A percentile compares a stretch with the other conserved stretches of the same genome.
These are phyloP conservation scores for Megalonaias nervosa DNA, from an alignment of 1,140 invertebrate species.

Conservation along the genomic window DNA sequence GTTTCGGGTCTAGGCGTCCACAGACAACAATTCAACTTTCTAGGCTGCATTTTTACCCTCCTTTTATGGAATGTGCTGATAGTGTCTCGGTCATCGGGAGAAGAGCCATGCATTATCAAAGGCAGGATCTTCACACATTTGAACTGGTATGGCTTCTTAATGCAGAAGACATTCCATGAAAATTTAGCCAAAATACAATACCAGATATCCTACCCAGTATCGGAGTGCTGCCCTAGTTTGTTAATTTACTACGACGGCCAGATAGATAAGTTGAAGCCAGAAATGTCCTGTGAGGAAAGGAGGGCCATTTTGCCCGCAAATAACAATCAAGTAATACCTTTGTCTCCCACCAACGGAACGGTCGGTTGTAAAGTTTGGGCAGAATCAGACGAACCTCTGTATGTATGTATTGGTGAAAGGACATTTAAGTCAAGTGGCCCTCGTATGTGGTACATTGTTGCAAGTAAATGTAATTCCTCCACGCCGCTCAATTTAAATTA, in stretches of 20 bases:
- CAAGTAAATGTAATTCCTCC: conserved; percentile 51
- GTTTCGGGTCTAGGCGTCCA: no score
- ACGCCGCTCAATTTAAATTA: conserved; percentile 57
- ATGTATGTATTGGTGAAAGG: conserved; percentile 62
- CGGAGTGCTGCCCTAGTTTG: conserved; percentile 60
- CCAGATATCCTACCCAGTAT: conserved; percentile 61
- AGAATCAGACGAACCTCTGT: conserved; percentile 46
- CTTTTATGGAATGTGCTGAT: no score
- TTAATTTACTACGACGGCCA: conserved; percentile 67
- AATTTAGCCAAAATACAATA: conserved; percentile 62
- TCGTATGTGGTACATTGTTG: conserved; percentile 63
- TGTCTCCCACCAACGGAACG: conserved; percentile 50
- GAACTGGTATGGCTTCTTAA: conserved; percentile 62
- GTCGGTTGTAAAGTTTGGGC: conserved; percentile 56
- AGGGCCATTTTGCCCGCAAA: conserved; percentile 48
- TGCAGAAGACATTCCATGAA: conserved; percentile 61
- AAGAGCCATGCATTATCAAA: conserved; percentile 40
- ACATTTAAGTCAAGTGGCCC: conserved; percentile 59
- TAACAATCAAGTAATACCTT: conserved; percentile 64
- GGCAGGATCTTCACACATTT: conserved; percentile 46
- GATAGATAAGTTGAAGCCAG: conserved; percentile 50
- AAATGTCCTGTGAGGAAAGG: conserved; percentile 61
- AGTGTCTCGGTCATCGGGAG: no score
- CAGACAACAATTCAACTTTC: no score
- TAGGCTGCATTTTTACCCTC: no score